Base-by-base conservation (phyloP, 1,140 invertebrate genomes). In the Coelopa frigida region DNA sequence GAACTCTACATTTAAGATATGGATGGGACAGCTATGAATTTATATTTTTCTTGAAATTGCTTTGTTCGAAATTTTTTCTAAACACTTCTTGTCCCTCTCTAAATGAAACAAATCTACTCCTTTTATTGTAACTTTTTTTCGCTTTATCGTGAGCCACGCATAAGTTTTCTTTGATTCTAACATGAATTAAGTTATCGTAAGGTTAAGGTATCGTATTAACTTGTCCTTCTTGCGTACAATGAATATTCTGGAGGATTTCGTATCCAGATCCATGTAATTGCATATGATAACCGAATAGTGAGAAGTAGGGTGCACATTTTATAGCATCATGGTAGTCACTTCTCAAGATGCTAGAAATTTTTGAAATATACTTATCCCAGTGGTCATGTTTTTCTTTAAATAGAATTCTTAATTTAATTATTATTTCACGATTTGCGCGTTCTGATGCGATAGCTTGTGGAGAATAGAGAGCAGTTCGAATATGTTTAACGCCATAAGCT, bases 281-380 rank as follows among this genome's bases (percentile, higher is more conserved):
- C 44, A 45, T 45, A 12, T 36, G 23, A 8, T 35, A 26, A 3
- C 44, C 44, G 20, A 45, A 45, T 4, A 45, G 11, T 6, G 18
- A n/a, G 18, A 36, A 45, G 26, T 36, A 45, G 2, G 44, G 44
- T 23, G 44, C 36, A 17, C 20, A 17, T 45, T 36, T 24, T 15
- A 36, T 35, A 1, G 44, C 7, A 7, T 37, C 22, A 17, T 49
- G 47, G 5, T 27, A 24, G 15, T 44, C 33, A 3, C 21, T 31
- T 11, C 41, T 37, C 3, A 50, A 22, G 18, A 38, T 43, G n/a
- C 23, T 14, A 4, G 23, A 14, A 20, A 50, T 44, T 22, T 45
- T 36, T 11, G 32, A 21, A 21, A 50, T 5, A 32, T 50, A n/a
- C 7, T 22, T 24, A 33, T 50, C 48, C 48, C 48, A 50, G n/a